Conservation (phyloP, 2,113 vertebrate genomes). For the Petrocephalus microphthalmus region DNA sequence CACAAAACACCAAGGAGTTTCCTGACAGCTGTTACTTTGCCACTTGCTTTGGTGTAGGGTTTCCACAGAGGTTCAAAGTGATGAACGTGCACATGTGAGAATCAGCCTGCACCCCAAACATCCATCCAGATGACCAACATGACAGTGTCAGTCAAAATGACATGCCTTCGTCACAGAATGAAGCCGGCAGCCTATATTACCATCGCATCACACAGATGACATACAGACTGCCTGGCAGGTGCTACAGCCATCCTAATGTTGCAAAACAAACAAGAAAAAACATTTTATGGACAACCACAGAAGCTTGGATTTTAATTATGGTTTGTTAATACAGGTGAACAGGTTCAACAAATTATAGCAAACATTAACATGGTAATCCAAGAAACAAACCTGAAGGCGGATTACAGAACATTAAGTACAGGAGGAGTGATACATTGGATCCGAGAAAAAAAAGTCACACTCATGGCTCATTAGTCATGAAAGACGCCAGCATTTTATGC, state of each 20-base stretch:
- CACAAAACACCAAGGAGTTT: constrained; percentile 5
- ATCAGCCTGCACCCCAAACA: neutral
- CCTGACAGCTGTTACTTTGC: neutral
- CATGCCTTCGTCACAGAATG: neutral
- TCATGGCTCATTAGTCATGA: neutral
- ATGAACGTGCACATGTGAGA: neutral
- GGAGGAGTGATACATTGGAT: neutral
- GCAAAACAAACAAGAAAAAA: neutral
- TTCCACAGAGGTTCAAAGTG: neutral
- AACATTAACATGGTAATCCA: neutral
- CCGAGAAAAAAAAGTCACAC: neutral
- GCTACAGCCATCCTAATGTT: neutral
- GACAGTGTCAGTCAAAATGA: neutral
- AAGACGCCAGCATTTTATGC: neutral
- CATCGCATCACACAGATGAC: neutral
- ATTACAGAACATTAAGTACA: neutral
- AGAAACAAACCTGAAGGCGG: neutral
- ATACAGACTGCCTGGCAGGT: neutral
- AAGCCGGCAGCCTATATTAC: neutral
- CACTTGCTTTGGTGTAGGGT: neutral
- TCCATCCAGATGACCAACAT: neutral
- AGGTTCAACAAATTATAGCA: neutral
- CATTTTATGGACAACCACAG: neutral
- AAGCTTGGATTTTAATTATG: neutral
- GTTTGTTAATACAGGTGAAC: neutral